These are phyloP conservation scores for Nomada ruficornis DNA, from an alignment of 2,888 invertebrate species.

Conservation along the genomic window DNA sequence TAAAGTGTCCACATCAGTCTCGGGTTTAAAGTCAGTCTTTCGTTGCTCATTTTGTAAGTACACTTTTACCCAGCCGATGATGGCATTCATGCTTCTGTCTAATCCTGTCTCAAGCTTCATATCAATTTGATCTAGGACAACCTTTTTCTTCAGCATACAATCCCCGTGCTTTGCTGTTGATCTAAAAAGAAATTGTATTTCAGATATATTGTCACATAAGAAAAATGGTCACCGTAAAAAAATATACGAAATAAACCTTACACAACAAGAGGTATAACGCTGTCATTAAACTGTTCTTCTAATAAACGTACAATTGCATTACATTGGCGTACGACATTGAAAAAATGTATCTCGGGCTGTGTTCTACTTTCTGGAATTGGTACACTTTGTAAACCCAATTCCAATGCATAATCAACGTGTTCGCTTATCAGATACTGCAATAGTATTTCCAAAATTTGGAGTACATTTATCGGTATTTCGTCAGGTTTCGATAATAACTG, in stretches of 20 bases:
- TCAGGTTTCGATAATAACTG: slow-evolving; percentile 91
- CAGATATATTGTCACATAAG: neutral
- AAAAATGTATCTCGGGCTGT: slow-evolving; percentile 95
- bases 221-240: slow-evolving; percentile 5
- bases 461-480: slow-evolving; percentile 91
- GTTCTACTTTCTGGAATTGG: slow-evolving; percentile 95
- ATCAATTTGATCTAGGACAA: slow-evolving; percentile 94
- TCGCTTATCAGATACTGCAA: slow-evolving; percentile 94
- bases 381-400: slow-evolving; percentile 94
- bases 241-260: slow-evolving; percentile 84
- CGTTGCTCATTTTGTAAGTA: slow-evolving; percentile 97
- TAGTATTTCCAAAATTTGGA: slow-evolving; percentile 93
- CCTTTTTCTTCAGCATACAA: slow-evolving; percentile 94
- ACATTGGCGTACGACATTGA: slow-evolving; percentile 95
- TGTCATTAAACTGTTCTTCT: slow-evolving; percentile 96
- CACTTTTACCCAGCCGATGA: slow-evolving; percentile 95
- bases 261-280: slow-evolving; percentile 94
- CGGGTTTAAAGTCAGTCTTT: slow-evolving; percentile 96
- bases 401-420: slow-evolving; percentile 98
- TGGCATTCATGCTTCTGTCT: slow-evolving; percentile 93
- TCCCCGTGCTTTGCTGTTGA: slow-evolving; percentile 95
- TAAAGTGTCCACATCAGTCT: slow-evolving; percentile 93
- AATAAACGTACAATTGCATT: slow-evolving; percentile 97
- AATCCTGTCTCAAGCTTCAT: slow-evolving; percentile 95
- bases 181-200: slow-evolving; percentile 84